Evolutionary conservation across 2,888 invertebrate species (phyloP).

Genomic region (Brachyopa scutellaris): DNA sequence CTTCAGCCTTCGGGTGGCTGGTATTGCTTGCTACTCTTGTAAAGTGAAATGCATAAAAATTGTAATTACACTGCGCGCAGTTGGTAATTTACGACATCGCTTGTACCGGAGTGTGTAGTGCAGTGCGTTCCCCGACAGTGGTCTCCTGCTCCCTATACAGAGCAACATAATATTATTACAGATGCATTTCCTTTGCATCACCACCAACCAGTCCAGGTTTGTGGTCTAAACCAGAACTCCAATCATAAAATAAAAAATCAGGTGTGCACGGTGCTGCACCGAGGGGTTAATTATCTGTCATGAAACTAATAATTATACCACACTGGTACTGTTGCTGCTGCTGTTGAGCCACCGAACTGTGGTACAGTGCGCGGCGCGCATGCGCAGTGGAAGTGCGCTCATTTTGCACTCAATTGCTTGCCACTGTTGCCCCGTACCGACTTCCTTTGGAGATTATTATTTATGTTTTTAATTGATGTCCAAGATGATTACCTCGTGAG

Average conservation of each 20-base stretch:
- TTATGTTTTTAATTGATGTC: slow-evolving; percentile 70
- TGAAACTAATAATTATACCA: slow-evolving; percentile 73
- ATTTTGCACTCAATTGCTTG: slow-evolving; percentile 60
- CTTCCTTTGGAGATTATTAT: slow-evolving; percentile 53
- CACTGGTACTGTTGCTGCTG: slow-evolving; percentile 39
- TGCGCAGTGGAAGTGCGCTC: slow-evolving; percentile 66
- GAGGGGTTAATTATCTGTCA: slow-evolving; percentile 79
- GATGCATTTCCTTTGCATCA: slow-evolving; percentile 29
- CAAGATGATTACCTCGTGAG: slow-evolving; percentile 66
- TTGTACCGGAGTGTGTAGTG: slow-evolving; percentile 25
- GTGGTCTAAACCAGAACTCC: slow-evolving; percentile 58
- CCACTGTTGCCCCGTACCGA: background rate
- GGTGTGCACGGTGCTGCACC: slow-evolving; percentile 45
- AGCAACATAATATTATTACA: slow-evolving; percentile 53
- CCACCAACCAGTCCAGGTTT: no score
- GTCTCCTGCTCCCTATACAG: slow-evolving; percentile 10
- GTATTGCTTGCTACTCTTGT: slow-evolving; percentile 15
- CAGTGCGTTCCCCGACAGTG: slow-evolving; percentile 16
- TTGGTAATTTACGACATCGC: slow-evolving; percentile 65
- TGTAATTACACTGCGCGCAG: slow-evolving; percentile 67
- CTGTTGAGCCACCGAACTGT: slow-evolving; percentile 64
- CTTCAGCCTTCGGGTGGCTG: slow-evolving; percentile 22
- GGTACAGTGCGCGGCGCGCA: slow-evolving; percentile 23
- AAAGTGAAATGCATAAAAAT: slow-evolving; percentile 70
- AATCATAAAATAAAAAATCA: slow-evolving; percentile 56